Evolutionary conservation across 2,888 invertebrate genomes (phyloP), one percentile per base, ranked within the genome.

Genomic region (Dicycla oo): DNA sequence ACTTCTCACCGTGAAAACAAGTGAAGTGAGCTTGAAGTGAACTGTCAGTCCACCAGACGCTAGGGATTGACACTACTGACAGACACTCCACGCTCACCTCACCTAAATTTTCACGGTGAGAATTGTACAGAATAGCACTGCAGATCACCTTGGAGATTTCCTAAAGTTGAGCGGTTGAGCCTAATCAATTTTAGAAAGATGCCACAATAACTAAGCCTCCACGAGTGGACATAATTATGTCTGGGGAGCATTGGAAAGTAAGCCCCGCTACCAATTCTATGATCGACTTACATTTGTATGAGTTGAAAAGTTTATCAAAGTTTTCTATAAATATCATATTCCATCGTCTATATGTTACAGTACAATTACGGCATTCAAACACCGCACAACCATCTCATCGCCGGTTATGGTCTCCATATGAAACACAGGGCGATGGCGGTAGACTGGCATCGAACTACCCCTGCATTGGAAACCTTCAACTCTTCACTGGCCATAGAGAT

Each of bases 361-460:
- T 92, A 94, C 70, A 91, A 93, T 63, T 83, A 91, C 51, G 92
- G 90, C 1, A 85, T 83, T 11, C 76, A 86, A 60, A 73, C 80
- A 15, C 68, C 58, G 6, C 67, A 83, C 8, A 85, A 75, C 66
- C 85, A 86, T 67, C 89, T 90, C 6, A 69, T 94, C 38, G 88
- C 88, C 8, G 81, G 80, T 20, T 94, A 94, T 61, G 94, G 93
- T 5, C 80, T 95, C 0, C 89, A 91, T 66, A 93, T 94, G 91
- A 95, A 93, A 67, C 91, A 93, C 65, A 90, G 83, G 77, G 94
- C 95, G 0, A 95, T 96, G 95, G 84, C 89, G 0, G 73, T 90
- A 0, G 95, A 96, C 82, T 94, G 92, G 92, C 91, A 91, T 47
- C 89, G 91, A 64, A 89, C 84, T 20, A 93, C 92, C 0, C 95